phyloP scores from a whole-genome alignment of 2,797 vertebrate genomes.

The Gymnothorax javanicus region DNA sequence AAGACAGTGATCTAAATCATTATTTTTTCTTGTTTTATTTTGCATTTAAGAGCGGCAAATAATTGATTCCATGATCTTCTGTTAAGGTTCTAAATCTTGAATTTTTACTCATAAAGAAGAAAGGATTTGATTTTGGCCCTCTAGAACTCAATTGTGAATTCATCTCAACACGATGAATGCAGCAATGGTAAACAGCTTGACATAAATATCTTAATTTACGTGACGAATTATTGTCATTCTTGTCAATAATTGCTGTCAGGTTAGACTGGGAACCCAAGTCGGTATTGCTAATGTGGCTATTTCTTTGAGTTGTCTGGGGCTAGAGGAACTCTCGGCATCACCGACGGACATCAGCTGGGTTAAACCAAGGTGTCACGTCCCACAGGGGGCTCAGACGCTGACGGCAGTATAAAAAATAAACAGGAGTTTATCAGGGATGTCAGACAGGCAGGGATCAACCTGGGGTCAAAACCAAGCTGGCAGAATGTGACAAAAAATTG shows the following conservation, averaged over 20 bases:
- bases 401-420: too few relatives aligned
- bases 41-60: background rate
- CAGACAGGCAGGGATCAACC: too few relatives aligned
- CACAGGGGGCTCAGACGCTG: too few relatives aligned
- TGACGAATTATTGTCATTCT: background rate
- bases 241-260: background rate
- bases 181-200: background rate
- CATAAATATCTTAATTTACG: background rate
- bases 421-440: too few relatives aligned
- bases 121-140: background rate
- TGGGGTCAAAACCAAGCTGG: too few relatives aligned
- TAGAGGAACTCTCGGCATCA: background rate
- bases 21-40: background rate
- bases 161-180: background rate
- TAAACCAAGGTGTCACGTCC: background rate
- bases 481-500: too few relatives aligned
- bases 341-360: background rate
- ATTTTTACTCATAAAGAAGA: background rate
- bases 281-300: background rate
- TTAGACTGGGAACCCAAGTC: background rate
- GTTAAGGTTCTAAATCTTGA: background rate
- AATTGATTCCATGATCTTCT: background rate
- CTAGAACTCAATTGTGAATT: background rate
- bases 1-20: background rate
- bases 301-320: background rate